phyloP scores from a whole-genome alignment of 2,888 invertebrate genomes.

The Hipparchia semele region DNA sequence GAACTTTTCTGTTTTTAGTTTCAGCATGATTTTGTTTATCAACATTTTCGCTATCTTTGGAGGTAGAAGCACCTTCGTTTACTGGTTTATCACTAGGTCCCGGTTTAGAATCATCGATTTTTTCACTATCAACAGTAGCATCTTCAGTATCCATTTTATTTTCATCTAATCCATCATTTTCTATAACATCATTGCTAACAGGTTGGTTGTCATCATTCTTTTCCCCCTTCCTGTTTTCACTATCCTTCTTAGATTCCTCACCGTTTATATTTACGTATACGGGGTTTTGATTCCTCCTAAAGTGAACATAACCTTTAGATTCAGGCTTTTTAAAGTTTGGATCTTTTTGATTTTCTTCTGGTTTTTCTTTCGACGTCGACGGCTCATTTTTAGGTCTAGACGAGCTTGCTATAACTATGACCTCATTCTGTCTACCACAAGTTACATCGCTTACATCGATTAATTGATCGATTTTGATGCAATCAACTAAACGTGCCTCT shows the following conservation, averaged over 20 bases:
- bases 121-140: background rate
- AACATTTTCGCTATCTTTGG: background rate
- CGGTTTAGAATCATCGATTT: background rate
- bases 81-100: background rate
- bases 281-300: background rate
- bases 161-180: background rate
- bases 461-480: slow-evolving; percentile 33
- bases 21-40: background rate
- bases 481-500: slow-evolving; percentile 21
- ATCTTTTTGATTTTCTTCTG: background rate
- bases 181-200: background rate
- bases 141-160: background rate
- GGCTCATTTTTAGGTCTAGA: slow-evolving; percentile 10
- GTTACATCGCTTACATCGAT: slow-evolving; percentile 26
- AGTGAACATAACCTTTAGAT: background rate
- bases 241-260: background rate
- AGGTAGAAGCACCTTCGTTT: slow-evolving; percentile 10
- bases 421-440: slow-evolving; percentile 28
- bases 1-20: background rate
- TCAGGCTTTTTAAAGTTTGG: background rate
- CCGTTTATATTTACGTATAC: background rate
- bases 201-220: background rate
- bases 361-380: background rate
- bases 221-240: background rate
- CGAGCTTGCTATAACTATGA: slow-evolving; percentile 32